A percentile compares a stretch with the other conserved stretches of the same genome.
These are phyloP conservation scores for Lutjanus argentimaculatus DNA, from an alignment of 2,797 vertebrate genomes.

Conservation along the genomic window DNA sequence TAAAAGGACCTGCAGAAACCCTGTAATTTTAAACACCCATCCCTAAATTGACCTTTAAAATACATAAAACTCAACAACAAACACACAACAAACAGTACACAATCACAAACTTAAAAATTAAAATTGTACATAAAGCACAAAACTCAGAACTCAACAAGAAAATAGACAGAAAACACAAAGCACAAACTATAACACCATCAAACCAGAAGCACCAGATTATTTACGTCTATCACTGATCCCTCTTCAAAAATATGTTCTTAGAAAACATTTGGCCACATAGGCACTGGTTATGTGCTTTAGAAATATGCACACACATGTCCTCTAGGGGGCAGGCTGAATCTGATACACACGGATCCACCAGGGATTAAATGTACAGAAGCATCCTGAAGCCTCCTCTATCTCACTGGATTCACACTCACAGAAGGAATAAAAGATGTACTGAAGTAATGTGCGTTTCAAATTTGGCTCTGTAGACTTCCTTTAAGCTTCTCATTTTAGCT, in stretches of 20 bases:
- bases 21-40: too few relatives aligned
- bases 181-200: too few relatives aligned
- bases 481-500: conserved; percentile 3
- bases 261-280: not conserved
- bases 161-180: too few relatives aligned
- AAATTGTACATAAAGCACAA: too few relatives aligned
- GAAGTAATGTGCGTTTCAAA: conserved; percentile 16
- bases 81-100: too few relatives aligned
- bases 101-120: too few relatives aligned
- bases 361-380: conserved; percentile 7
- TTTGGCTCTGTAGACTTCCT: conserved; percentile 1
- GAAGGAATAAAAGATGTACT: not conserved
- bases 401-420: conserved; percentile 6
- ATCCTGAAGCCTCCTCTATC: conserved; percentile 30
- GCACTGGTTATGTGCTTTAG: not conserved
- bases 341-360: conserved; percentile 42
- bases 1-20: too few relatives aligned
- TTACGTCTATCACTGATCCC: too few relatives aligned
- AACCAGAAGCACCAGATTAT: too few relatives aligned
- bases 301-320: conserved; percentile 52
- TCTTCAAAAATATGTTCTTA: not conserved
- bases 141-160: too few relatives aligned
- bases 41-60: too few relatives aligned
- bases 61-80: too few relatives aligned
- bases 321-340: conserved; percentile 81